Evolutionary conservation across 2,888 invertebrate genomes (phyloP), one percentile per base, ranked within the genome.

Genomic region (Tenthredo mesomela): DNA sequence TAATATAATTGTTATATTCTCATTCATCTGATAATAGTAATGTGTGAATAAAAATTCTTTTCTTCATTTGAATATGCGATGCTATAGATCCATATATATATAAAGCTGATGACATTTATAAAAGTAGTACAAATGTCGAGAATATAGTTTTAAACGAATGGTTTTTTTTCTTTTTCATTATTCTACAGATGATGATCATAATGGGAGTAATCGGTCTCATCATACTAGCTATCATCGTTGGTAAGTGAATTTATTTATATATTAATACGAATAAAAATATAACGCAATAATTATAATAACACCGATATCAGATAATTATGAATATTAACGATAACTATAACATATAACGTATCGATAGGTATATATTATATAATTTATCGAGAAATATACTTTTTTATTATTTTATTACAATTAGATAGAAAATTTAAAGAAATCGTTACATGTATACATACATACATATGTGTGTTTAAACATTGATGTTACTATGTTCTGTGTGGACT

Each of bases 181-280:
- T 86, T 85, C 89, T 88, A 18, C 90, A 94, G 95, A 98, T 98
- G 97, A 98, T 97, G 97, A 96, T 98, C 92, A 97, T 98, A 89
- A 97, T 98, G 95, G 97, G 97, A 90, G 96, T 96, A 89, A 97
- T 98, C 93, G 97, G 96, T 88, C 95, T 96, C 89, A 95, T 97
- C 89, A 94, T 98, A 93, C 94, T 98, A 94, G 96, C 97, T 93
- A 97, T 98, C 91, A 96, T 96, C 92, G 96, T 97, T 93, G 96
- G 97, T 96, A 94, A 96, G 96, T 95, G 89, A 86, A 75, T 70
- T 85, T 77, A 75, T 70, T 85, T 77, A 73, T 47, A 83, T 18
- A 25, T 50, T 29, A 50, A 18, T 29, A 29, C 29, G n/a, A n/a
- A n/a, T n/a, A 54, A 77, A 6, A 77, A 21, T 21, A 65, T 25